Evolutionary conservation across 1,140 invertebrate species (phyloP).

Genomic region (Drosophila nigrodunni): DNA sequence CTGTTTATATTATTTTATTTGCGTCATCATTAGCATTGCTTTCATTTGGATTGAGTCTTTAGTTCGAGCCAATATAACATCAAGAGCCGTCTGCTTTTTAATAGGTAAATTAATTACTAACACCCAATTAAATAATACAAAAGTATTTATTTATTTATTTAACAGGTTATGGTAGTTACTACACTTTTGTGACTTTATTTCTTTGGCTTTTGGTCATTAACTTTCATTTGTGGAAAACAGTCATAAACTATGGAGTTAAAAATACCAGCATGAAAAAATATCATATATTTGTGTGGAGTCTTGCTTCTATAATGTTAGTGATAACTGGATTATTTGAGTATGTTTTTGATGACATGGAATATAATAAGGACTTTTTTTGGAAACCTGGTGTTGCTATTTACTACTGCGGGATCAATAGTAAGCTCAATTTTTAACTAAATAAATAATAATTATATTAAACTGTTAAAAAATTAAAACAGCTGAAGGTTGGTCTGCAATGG

Average conservation of each 20-base stretch:
- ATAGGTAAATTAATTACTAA: background rate
- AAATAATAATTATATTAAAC: background rate
- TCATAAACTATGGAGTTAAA: background rate
- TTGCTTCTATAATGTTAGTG: background rate
- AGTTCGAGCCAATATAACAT: background rate
- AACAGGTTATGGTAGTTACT: constrained; percentile 7
- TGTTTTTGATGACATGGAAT: background rate
- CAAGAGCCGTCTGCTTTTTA: background rate
- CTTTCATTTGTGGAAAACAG: constrained; percentile 3
- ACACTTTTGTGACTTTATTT: background rate
- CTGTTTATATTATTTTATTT: constrained; percentile 11
- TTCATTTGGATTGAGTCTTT: background rate
- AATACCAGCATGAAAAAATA: background rate
- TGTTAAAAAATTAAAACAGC: background rate
- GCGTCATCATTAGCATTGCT: background rate
- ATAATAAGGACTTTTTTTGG: background rate
- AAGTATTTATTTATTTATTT: background rate
- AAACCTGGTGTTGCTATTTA: background rate
- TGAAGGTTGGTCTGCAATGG: constrained; percentile 7
- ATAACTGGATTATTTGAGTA: background rate
- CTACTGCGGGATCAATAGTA: constrained; percentile 2
- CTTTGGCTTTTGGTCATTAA: constrained; percentile 11
- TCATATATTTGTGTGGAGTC: constrained; percentile 8
- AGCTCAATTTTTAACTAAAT: background rate
- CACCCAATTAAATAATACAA: background rate